Base-by-base conservation (phyloP, 1,140 invertebrate species). In the Drosophila athabasca region DNA sequence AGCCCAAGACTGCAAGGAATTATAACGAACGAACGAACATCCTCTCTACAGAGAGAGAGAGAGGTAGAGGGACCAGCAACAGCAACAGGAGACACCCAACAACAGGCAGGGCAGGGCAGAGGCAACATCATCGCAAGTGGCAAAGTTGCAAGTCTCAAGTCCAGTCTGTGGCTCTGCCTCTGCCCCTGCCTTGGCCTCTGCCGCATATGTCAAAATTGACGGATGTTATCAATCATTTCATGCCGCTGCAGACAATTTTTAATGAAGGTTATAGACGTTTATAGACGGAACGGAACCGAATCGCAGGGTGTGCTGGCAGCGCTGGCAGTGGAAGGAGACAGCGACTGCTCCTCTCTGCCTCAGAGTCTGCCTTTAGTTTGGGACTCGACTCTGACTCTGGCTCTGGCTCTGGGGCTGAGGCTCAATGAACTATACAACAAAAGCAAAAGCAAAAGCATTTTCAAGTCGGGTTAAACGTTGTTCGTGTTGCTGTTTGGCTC, bases 141-240 rank as follows among this genome's bases (percentile, higher is more conserved):
- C 44, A 46, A 39, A 26, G 54, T 58, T 53, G 67, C 45, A 64
- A 64, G 48, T 66, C 39, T 57, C 55, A 46, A 59, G 77, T 69
- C 46, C 77, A 70, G 78, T 74, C 77, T 61, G 62, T 74, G 35
- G 3, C 35, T 13, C 11, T 39, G 35, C 9, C 9, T 0, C 9
- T 39, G 35, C 35, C 35, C 1, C 11, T 39, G 35, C 11, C 11
- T 39, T 3, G 11, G 31, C 31, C 31, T 35, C 35, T 39, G 71
- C 71, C 67, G 84, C 79, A 88, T 83, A 89, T 88, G 83, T 89
- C 83, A 88, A 85, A 84, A 85, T 90, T 87, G 81, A 90, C 85
- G 85, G 85, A 90, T 90, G 85, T 90, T 90, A 90, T 90, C 82
- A 90, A 90, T 90, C 85, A 90, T 87, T 87, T 87, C 70, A 76